Evolutionary conservation across 2,797 vertebrate species (phyloP).

Genomic region (Paratrypauchen microcephalus): DNA sequence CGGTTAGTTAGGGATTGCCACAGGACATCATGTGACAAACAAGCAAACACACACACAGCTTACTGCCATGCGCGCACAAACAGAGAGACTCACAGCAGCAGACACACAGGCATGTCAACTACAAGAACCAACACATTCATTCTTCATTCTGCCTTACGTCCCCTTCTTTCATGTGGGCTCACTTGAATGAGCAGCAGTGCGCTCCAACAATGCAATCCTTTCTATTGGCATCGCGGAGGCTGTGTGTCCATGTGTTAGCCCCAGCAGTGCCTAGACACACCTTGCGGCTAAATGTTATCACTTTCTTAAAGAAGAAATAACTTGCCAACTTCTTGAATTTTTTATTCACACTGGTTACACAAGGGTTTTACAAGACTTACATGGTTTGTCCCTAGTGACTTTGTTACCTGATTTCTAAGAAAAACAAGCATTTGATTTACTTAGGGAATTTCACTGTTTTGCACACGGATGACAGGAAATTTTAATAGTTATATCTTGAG

Average conservation of each 20-base stretch:
- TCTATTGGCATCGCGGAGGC: slow-evolving; percentile 61
- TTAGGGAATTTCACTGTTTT: slow-evolving; percentile 33
- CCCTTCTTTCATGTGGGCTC: slow-evolving; percentile 76
- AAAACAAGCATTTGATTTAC: slow-evolving; percentile 47
- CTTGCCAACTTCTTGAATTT: slow-evolving; percentile 45
- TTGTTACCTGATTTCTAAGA: slow-evolving; percentile 37
- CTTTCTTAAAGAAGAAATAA: slow-evolving; percentile 36
- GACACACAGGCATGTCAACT: slow-evolving; percentile 44
- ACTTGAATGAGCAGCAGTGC: slow-evolving; percentile 65
- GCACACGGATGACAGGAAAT: slow-evolving; percentile 43
- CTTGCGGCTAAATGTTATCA: slow-evolving; percentile 69
- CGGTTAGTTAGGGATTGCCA: slow-evolving; percentile 81
- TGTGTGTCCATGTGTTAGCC: slow-evolving; percentile 47
- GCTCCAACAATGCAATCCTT: slow-evolving; percentile 74
- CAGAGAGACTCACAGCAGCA: slow-evolving; percentile 40
- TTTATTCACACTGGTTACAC: slow-evolving; percentile 40
- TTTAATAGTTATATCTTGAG: slow-evolving; percentile 39
- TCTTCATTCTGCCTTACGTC: slow-evolving; percentile 66
- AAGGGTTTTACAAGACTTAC: slow-evolving; percentile 35
- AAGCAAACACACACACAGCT: slow-evolving; percentile 69
- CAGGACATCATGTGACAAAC: slow-evolving; percentile 84
- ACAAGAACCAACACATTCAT: slow-evolving; percentile 70
- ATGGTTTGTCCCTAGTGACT: slow-evolving; percentile 39
- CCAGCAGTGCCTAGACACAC: slow-evolving; percentile 64
- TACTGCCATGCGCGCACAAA: slow-evolving; percentile 18